phyloP scores from a whole-genome alignment of 2,888 invertebrate species.

The Calliphora vomitoria region DNA sequence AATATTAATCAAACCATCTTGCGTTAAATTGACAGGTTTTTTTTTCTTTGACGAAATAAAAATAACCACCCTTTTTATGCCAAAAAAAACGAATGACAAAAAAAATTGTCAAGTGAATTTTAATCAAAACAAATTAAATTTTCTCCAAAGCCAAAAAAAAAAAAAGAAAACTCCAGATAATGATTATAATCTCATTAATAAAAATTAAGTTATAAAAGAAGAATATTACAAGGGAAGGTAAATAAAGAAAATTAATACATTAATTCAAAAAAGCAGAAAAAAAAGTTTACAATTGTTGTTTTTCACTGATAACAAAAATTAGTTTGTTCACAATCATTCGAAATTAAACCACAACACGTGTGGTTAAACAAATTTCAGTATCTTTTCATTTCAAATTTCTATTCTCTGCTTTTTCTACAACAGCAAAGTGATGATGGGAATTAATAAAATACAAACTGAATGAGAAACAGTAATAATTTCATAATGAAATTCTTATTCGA shows the following conservation, averaged over 20 bases:
- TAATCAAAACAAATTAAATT: conserved; percentile 53
- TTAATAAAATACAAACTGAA: conserved; percentile 17
- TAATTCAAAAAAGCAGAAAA: conserved; percentile 13
- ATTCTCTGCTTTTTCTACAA: background rate
- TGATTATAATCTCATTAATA: conserved; percentile 70
- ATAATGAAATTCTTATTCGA: conserved; percentile 53
- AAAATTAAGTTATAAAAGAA: conserved; percentile 66
- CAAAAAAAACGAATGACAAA: background rate
- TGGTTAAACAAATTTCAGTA: conserved; percentile 66
- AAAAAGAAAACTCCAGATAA: conserved; percentile 34
- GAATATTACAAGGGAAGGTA: conserved; percentile 1
- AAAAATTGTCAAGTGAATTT: conserved; percentile 50
- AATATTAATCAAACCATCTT: conserved; percentile 60
- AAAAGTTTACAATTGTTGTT: conserved; percentile 65
- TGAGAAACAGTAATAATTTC: conserved; percentile 53
- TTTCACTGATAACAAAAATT: conserved; percentile 70
- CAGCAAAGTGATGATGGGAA: conserved; percentile 55
- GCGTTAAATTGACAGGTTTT: conserved; percentile 63
- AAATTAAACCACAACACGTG: conserved; percentile 80
- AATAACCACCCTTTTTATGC: conserved; percentile 23
- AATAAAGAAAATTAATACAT: conserved; percentile 21
- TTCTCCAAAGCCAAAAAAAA: background rate
- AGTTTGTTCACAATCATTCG: conserved; percentile 64
- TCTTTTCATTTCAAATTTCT: conserved; percentile 9
- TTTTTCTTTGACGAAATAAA: background rate